Base-by-base conservation (phyloP, 1,140 invertebrate genomes). In the Drosophila navojoa region DNA sequence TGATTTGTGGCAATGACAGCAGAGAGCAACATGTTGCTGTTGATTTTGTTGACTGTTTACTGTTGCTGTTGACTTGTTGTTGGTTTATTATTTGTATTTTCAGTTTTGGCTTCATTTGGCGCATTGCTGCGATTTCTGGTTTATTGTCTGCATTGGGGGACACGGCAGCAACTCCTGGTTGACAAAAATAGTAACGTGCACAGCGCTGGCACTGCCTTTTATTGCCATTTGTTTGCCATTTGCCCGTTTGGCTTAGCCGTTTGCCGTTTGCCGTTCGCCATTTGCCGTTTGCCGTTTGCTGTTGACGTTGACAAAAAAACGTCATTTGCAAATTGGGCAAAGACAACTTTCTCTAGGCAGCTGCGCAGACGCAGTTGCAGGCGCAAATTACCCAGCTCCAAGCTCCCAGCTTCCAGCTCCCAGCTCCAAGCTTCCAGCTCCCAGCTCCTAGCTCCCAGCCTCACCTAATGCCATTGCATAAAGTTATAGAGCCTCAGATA, bases 261-360 rank as follows among this genome's bases (percentile, higher is more conserved):
- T 82, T 76, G 80, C 25, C 15, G 42, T 79, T 82, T 71, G 66
- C 71, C 57, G 57, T 79, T 82, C 79, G 80, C 25, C 15, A 47
- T 79, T 82, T 76, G 76, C 57, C 25, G 35, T 71, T 76, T 71
- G 66, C 71, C 57, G 57, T 76, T 76, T 70, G 52, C 58, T 44
- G 15, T 87, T 89, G 82, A 89, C 82, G 84, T 89, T 89, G 85
- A 89, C 85, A 89, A 89, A 89, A 86, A 89, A 89, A 89, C 84
- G 84, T 89, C 84, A 89, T 89, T 89, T 89, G 84, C 84, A 89
- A 89, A 89, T 89, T 89, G 84, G 84, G 84, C 82, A 89, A 89
- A 89, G 79, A 89, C 84, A 89, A 89, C 84, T 89, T 89, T 89
- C 84, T 89, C 84, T 86, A 87, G 81, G 75, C 82, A 79, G 82